phyloP scores from a whole-genome alignment of 1,140 invertebrate species.

The Hyposmocoma kahamanoa region DNA sequence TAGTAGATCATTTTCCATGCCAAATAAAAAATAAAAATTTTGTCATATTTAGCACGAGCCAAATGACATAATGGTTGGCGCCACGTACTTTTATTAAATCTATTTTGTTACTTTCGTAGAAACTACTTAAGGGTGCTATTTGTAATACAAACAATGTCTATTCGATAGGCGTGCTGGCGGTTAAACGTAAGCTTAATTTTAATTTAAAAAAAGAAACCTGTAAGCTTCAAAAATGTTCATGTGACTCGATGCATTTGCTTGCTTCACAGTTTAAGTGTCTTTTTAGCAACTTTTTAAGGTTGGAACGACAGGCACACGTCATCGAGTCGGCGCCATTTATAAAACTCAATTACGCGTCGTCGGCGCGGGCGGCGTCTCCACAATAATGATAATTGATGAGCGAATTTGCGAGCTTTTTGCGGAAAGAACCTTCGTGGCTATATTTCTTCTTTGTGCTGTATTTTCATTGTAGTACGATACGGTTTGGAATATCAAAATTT shows the following conservation, averaged over 20 bases:
- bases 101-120: too few relatives aligned
- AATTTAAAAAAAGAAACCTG: not conserved
- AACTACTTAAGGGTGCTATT: too few relatives aligned
- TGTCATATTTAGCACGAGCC: too few relatives aligned
- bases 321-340: constrained; percentile 51
- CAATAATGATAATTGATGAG: constrained; percentile 72
- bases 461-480: constrained; percentile 36
- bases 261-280: not conserved
- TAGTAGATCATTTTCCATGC: too few relatives aligned
- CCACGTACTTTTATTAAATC: too few relatives aligned
- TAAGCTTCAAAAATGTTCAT: not conserved
- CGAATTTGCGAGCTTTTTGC: constrained; percentile 69
- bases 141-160: too few relatives aligned
- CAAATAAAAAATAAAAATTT: too few relatives aligned
- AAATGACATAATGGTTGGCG: too few relatives aligned
- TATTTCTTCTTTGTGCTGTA: constrained; percentile 48
- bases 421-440: constrained; percentile 50
- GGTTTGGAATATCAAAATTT: not conserved
- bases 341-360: constrained; percentile 64
- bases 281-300: not conserved
- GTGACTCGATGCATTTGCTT: not conserved
- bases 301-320: constrained; percentile 9
- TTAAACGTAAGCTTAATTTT: too few relatives aligned
- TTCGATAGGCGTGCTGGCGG: too few relatives aligned
- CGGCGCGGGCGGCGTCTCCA: constrained; percentile 30